A percentile compares a stretch with the other conserved stretches of the same genome.
These are phyloP conservation scores for Leucosticte australis DNA, from an alignment of 2,113 vertebrate genomes.

Conservation along the genomic window DNA sequence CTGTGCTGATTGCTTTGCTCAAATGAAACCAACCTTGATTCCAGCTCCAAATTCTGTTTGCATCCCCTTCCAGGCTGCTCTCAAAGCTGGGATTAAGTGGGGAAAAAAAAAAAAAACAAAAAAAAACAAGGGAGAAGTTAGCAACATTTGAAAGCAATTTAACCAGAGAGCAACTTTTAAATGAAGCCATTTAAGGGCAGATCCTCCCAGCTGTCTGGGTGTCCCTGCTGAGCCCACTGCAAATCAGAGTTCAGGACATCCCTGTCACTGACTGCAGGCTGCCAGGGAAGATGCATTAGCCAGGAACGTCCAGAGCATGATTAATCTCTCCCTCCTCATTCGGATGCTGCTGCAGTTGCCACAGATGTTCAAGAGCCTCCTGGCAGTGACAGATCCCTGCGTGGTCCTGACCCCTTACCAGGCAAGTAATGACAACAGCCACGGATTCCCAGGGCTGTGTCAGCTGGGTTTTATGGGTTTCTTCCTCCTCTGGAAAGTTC, in stretches of 20 bases:
- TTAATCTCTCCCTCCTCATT: constrained; percentile 46
- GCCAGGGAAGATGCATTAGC: constrained; percentile 46
- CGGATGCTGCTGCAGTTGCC: constrained; percentile 29
- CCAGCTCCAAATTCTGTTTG: neutral
- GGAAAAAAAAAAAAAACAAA: accelerated
- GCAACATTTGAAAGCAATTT: neutral
- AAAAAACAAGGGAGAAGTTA: neutral
- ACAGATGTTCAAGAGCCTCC: constrained; percentile 64
- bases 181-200: constrained; percentile 25
- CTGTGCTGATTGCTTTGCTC: neutral
- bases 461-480: neutral
- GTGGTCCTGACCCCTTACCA: constrained; percentile 27
- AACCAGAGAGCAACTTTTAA: constrained; percentile 14
- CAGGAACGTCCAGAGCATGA: constrained; percentile 6
- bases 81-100: neutral
- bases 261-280: constrained; percentile 2
- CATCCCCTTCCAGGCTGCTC: neutral
- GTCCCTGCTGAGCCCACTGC: constrained; percentile 12
- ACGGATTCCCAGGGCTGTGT: neutral
- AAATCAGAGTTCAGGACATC: constrained; percentile 34
- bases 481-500: neutral
- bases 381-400: constrained; percentile 34
- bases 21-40: neutral
- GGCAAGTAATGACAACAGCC: constrained; percentile 23
- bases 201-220: constrained; percentile 6